Percentiles rank a stretch among this genome's conserved stretches.
These are phyloP conservation scores for Macroglossus sobrinus DNA, from an alignment of 2,113 vertebrate species.

Conservation along the genomic window DNA sequence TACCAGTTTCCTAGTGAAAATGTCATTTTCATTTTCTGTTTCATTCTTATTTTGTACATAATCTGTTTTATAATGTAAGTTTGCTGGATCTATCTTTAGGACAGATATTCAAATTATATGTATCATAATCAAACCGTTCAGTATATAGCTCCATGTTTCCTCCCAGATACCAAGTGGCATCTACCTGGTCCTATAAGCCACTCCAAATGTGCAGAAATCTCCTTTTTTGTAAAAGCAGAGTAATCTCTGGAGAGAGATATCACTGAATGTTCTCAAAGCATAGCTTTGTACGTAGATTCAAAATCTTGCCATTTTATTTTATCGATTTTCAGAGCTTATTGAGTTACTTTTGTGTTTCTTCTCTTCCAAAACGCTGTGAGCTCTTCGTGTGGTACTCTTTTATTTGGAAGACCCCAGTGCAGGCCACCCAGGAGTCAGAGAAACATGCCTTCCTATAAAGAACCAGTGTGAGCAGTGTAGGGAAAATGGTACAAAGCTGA, in stretches of 20 bases:
- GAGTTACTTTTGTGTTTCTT: constrained; percentile 51
- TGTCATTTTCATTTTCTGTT: neutral
- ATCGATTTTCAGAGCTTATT: constrained; percentile 52
- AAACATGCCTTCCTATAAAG: neutral
- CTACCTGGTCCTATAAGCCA: neutral
- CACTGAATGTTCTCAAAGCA: constrained; percentile 26
- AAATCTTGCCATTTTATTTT: constrained; percentile 51
- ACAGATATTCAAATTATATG: neutral
- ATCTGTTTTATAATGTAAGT: neutral
- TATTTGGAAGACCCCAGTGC: constrained; percentile 34
- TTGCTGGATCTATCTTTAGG: neutral
- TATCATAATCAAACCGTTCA: neutral
- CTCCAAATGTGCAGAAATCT: neutral
- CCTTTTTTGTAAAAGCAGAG: constrained; percentile 14
- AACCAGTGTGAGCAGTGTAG: constrained; percentile 55
- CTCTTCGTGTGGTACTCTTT: constrained; percentile 41
- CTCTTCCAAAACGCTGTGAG: neutral
- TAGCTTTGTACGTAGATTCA: neutral
- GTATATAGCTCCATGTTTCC: neutral
- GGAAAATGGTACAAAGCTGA: neutral
- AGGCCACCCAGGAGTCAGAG: constrained; percentile 40
- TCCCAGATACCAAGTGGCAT: neutral
- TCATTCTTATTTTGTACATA: constrained; percentile 25
- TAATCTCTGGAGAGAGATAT: constrained; percentile 6
- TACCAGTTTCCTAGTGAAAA: neutral